A percentile compares a stretch with the other conserved stretches of the same genome.
Conservation (phyloP, 2,113 vertebrate genomes). For the Scalopus aquaticus region DNA sequence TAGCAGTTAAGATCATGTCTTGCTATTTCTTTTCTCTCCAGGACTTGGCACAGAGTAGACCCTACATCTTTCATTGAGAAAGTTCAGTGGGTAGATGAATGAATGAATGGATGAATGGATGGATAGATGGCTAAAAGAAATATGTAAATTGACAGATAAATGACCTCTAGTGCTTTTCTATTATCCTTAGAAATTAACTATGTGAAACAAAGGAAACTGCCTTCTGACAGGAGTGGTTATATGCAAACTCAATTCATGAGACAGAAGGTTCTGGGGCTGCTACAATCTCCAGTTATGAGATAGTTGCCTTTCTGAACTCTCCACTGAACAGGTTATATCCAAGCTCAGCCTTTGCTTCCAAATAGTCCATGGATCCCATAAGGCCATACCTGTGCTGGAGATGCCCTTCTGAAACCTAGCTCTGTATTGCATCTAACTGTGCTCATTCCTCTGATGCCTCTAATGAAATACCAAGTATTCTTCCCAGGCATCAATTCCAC, state of each 20-base stretch:
- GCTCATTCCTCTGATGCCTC: neutral
- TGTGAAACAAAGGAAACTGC: neutral
- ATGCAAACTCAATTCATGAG: neutral
- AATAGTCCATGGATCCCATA: neutral
- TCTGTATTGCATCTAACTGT: neutral
- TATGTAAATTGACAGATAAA: neutral
- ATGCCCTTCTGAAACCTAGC: neutral
- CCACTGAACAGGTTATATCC: too few relatives aligned
- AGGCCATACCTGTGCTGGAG: neutral
- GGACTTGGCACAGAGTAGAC: neutral
- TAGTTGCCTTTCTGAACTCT: neutral
- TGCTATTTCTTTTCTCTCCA: neutral
- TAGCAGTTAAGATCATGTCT: neutral
- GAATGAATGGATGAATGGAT: neutral
- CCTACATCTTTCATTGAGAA: neutral
- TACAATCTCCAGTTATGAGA: neutral
- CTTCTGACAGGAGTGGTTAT: neutral
- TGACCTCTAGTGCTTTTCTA: neutral
- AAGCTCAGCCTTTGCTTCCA: neutral
- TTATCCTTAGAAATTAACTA: neutral
- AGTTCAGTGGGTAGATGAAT: neutral
- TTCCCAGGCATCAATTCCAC: neutral
- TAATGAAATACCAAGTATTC: neutral
- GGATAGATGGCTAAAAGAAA: neutral
- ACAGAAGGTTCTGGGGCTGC: neutral